Base-by-base conservation (phyloP, 2,888 invertebrate genomes). In the Elmis aenea region DNA sequence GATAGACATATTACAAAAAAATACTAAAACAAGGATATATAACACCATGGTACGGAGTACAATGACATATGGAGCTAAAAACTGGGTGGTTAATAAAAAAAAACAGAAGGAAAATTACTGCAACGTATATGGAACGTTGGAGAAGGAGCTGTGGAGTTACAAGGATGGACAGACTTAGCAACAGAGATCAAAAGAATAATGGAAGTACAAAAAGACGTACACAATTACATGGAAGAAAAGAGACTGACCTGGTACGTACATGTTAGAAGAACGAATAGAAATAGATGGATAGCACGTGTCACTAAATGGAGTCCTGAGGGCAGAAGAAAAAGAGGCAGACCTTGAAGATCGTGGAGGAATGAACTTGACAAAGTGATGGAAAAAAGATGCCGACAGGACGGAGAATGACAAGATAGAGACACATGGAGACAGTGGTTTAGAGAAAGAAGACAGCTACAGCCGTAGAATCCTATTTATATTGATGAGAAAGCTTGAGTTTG, bases 71-170 rank as follows among this genome's bases (percentile, higher is more conserved):
- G 18, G 18, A 8, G 8, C 18, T 6, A 8, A 18, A 18, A 18
- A 8, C 8, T 18, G 8, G 18, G 8, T 18, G 18, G 8, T 8
- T 6, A 18, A 18, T 8, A 18, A 18, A 8, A n/a, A 18, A 18
- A 18, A 18, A 5, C 18, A 18, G 18, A 23, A 18, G n/a, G 6
- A 34, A 34, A 27, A 20, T 25, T 16, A 15, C 4, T 4, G 26
- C 32, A 20, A 9, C 9, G n/a, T 30, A 37, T n/a, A 22, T 38
- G 20, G 11, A 38, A 25, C 33, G 20, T 12, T 33, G 33, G 33
- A 16, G 18, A 38, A 23, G 28, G 8, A 28, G 33, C 14, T 28
- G 23, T 28, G 18, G 29, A 24, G 2, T 27, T 5, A 26, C 38
- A 3, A 32, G 23, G 27, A 3, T 33, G 32, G 33, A 38, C 9